phyloP scores from a whole-genome alignment of 2,113 vertebrate genomes.

The Glaucomys volans region DNA sequence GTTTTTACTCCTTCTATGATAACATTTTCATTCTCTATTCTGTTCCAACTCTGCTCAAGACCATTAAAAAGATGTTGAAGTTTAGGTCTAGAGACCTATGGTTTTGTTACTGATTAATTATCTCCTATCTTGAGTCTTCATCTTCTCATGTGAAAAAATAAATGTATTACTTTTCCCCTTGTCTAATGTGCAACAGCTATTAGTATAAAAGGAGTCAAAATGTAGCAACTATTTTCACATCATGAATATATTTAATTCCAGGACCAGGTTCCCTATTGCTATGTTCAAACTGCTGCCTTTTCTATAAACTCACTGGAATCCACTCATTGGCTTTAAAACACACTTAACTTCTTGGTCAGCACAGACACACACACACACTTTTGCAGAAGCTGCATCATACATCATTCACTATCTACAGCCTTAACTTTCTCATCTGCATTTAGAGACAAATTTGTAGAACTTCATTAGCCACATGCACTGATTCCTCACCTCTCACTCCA shows the following conservation, averaged over 20 bases:
- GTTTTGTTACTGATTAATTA: neutral
- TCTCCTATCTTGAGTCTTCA: neutral
- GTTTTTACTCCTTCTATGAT: neutral
- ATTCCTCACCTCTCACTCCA: neutral
- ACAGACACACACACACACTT: neutral
- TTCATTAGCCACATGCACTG: neutral
- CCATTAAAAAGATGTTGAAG: neutral
- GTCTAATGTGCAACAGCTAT: neutral
- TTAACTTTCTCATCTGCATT: neutral
- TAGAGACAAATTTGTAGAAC: neutral
- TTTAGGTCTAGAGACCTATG: neutral
- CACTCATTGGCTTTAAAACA: neutral
- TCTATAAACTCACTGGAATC: neutral
- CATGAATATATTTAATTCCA: neutral
- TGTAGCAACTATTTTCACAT: neutral
- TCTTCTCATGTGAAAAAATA: neutral
- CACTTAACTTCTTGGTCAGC: neutral
- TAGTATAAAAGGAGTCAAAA: neutral
- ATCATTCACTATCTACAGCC: neutral
- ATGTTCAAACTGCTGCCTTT: neutral
- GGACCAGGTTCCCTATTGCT: neutral
- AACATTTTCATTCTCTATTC: constrained; percentile 16
- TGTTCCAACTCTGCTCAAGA: neutral
- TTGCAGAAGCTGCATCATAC: neutral
- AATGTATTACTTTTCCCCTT: neutral